Conservation (phyloP, 2,113 vertebrate species). For the Sander vitreus region DNA sequence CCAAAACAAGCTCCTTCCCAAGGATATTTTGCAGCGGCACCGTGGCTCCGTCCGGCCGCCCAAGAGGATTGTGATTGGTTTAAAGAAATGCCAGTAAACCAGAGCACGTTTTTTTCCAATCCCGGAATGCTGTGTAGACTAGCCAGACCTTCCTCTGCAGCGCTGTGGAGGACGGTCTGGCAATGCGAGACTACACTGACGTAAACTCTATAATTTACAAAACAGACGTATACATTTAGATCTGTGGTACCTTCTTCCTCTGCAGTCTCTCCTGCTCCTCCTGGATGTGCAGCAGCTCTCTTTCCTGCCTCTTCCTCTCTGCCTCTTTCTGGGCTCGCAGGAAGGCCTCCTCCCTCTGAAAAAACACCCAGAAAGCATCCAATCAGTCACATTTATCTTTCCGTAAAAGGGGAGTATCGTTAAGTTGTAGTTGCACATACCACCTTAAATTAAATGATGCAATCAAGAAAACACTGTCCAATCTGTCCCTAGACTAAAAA, state of each 20-base stretch:
- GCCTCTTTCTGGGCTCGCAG: conserved; percentile 90
- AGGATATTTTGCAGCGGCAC: too few relatives aligned
- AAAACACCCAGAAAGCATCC: conserved; percentile 1
- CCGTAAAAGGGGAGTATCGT: not conserved
- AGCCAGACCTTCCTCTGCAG: too few relatives aligned
- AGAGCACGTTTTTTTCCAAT: too few relatives aligned
- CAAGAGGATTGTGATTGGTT: too few relatives aligned
- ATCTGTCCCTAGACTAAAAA: not conserved
- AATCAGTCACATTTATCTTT: not conserved
- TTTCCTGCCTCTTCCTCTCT: conserved; percentile 91
- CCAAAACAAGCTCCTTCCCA: too few relatives aligned
- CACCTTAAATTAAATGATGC: not conserved
- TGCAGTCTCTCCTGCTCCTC: conserved; percentile 95
- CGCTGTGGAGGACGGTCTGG: too few relatives aligned
- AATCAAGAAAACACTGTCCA: not conserved
- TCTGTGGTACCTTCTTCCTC: conserved; percentile 91
- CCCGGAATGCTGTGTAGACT: too few relatives aligned
- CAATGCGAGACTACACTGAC: too few relatives aligned
- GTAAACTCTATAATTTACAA: too few relatives aligned
- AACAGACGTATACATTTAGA: too few relatives aligned
- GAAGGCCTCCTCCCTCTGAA: conserved; percentile 92
- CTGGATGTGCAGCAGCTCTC: conserved; percentile 94
- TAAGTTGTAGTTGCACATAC: not conserved
- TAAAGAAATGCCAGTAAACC: too few relatives aligned
- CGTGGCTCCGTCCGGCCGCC: too few relatives aligned